These are phyloP conservation scores for Cheilosia vulpina DNA, from an alignment of 2,888 invertebrate genomes.

Conservation along the genomic window DNA sequence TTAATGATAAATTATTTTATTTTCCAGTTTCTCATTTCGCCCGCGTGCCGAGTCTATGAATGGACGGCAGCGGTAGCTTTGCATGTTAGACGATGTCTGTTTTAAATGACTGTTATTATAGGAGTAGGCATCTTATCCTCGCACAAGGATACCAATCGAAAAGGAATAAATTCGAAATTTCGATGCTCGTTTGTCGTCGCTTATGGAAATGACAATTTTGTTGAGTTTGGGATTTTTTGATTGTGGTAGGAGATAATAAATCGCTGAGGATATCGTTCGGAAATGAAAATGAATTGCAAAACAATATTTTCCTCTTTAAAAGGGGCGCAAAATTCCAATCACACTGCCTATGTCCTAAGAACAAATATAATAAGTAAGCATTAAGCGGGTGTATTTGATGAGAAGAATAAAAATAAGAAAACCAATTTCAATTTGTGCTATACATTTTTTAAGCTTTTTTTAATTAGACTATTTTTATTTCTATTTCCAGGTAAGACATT, in stretches of 20 bases:
- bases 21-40: conserved; percentile 3
- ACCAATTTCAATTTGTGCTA: background rate
- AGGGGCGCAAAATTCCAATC: conserved; percentile 10
- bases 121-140: conserved; percentile 47
- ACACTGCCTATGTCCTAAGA: background rate
- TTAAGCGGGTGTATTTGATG: background rate
- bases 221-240: conserved; percentile 2
- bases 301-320: conserved; percentile 6
- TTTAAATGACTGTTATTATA: conserved; percentile 44
- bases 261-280: conserved; percentile 11
- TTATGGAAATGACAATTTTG: conserved; percentile 41
- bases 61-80: background rate
- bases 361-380: background rate
- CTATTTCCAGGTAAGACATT: background rate
- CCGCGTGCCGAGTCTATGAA: background rate
- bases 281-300: conserved; percentile 32
- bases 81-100: conserved; percentile 1
- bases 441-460: background rate
- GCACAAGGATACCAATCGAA: conserved; percentile 36
- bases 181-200: conserved; percentile 29
- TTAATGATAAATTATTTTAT: conserved; percentile 49
- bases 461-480: background rate
- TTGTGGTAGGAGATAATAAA: conserved; percentile 15
- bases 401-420: background rate
- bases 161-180: conserved; percentile 47